These are phyloP conservation scores for Griposia aprilina DNA, from an alignment of 2,888 invertebrate genomes.

Conservation along the genomic window DNA sequence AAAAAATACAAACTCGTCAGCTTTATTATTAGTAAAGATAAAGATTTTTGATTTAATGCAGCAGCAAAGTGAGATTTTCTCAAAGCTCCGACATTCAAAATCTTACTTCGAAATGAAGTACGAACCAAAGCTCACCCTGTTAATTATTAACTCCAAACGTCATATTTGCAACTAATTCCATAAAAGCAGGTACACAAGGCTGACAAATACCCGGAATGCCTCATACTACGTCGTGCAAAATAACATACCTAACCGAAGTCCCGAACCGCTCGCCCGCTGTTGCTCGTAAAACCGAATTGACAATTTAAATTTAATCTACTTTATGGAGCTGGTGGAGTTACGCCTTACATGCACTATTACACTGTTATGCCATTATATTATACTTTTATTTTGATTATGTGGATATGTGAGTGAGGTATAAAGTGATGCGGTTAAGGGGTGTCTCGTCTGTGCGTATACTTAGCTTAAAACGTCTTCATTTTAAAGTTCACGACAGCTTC, in stretches of 20 bases:
- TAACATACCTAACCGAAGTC: slow-evolving; percentile 59
- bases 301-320: slow-evolving; percentile 89
- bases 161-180: slow-evolving; percentile 53
- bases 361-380: slow-evolving; percentile 73
- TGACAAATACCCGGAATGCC: slow-evolving; percentile 71
- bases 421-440: slow-evolving; percentile 15
- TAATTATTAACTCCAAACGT: slow-evolving; percentile 14
- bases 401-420: slow-evolving; percentile 54
- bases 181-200: slow-evolving; percentile 64
- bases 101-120: background rate
- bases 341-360: slow-evolving; percentile 81
- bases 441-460: slow-evolving; percentile 22
- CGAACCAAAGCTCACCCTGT: background rate
- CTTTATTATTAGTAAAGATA: too few relatives aligned
- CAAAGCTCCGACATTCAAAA: background rate
- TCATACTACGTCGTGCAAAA: slow-evolving; percentile 66
- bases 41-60: background rate
- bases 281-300: slow-evolving; percentile 87
- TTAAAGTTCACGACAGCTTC: background rate
- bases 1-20: too few relatives aligned
- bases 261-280: slow-evolving; percentile 71
- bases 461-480: slow-evolving; percentile 21
- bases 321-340: slow-evolving; percentile 79
- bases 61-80: background rate
- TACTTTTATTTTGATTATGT: slow-evolving; percentile 73